phyloP scores from a whole-genome alignment of 2,797 vertebrate species.

The Pantherophis vulpinus region DNA sequence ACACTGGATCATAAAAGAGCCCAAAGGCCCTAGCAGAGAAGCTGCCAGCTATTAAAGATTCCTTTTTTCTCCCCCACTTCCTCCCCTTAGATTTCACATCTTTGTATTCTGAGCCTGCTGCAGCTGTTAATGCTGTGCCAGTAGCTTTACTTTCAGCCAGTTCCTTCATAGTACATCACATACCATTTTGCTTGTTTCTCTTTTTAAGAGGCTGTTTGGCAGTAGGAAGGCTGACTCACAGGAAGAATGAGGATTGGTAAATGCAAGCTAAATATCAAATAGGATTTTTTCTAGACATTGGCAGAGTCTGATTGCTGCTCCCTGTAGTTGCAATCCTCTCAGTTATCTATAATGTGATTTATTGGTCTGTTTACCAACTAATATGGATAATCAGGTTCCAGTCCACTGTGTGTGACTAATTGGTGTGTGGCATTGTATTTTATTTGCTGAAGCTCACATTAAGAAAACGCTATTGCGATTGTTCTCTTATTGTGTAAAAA shows the following conservation, averaged over 20 bases:
- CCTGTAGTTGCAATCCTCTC: not conserved
- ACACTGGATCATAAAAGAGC: not conserved
- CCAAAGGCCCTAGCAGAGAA: not conserved
- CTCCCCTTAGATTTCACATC: not conserved
- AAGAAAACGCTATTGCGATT: not conserved
- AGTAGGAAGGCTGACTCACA: not conserved
- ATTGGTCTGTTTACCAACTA: not conserved
- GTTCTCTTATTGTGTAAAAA: not conserved
- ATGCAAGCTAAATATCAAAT: not conserved
- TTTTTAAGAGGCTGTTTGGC: not conserved
- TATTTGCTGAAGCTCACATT: not conserved
- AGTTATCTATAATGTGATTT: not conserved
- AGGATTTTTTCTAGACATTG: not conserved
- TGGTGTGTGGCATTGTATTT: not conserved
- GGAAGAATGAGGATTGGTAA: not conserved
- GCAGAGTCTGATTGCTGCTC: not conserved
- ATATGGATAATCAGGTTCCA: not conserved
- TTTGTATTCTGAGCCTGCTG: not conserved
- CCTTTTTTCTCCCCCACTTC: not conserved
- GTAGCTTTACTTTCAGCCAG: not conserved
- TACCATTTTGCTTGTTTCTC: not conserved
- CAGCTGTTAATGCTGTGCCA: not conserved
- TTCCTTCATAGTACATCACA: not conserved
- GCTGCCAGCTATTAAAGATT: not conserved
- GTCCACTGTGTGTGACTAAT: not conserved